Conservation (phyloP, 2,888 invertebrate genomes). For the Carterocephalus palaemon region DNA sequence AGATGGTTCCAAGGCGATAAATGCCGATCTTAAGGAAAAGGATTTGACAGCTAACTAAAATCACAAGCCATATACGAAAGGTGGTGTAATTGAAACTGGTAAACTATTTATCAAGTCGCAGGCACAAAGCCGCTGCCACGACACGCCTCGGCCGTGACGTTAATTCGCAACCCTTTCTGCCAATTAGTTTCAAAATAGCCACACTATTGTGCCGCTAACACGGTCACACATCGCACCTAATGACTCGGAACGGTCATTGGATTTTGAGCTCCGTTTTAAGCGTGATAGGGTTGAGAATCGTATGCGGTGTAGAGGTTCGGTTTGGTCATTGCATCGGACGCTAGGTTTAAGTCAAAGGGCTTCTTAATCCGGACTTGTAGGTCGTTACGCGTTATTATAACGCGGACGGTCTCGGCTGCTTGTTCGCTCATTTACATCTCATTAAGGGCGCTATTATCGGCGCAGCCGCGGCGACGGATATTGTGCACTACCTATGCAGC, state of each 20-base stretch:
- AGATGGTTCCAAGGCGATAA: not conserved
- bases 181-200: conserved; percentile 78
- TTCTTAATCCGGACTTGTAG: conserved; percentile 80
- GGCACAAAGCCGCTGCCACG: conserved; percentile 60
- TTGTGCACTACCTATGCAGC: conserved; percentile 24
- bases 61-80: conserved; percentile 14
- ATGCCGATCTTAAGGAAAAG: conserved; percentile 1
- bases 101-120: conserved; percentile 45
- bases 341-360: conserved; percentile 76
- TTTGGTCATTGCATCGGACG: conserved; percentile 58
- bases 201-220: conserved; percentile 72
- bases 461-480: conserved; percentile 34
- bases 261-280: conserved; percentile 39
- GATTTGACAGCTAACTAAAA: conserved; percentile 16
- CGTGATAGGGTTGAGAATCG: conserved; percentile 38
- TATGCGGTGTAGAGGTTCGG: conserved; percentile 28
- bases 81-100: conserved; percentile 43
- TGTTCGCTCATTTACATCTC: conserved; percentile 79
- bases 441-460: conserved; percentile 75
- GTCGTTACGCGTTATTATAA: conserved; percentile 80
- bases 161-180: conserved; percentile 79
- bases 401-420: conserved; percentile 70
- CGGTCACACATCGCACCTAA: conserved; percentile 65
- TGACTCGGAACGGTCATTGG: conserved; percentile 34
- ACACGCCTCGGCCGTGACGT: conserved; percentile 67